Conservation (phyloP, 1,140 invertebrate species). For the Eriocheir sinensis region DNA sequence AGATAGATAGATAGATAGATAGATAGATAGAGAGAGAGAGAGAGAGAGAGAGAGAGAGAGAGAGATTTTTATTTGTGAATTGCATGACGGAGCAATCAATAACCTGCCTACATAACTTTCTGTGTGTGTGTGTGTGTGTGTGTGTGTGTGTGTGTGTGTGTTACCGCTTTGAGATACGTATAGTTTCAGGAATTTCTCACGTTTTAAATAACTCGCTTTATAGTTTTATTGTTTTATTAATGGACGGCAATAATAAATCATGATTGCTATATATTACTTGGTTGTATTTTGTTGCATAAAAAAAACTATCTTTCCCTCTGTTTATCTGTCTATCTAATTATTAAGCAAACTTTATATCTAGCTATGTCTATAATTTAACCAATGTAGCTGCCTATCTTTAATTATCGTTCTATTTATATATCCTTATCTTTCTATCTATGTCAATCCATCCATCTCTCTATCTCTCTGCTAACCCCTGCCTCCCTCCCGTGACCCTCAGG, state of each 20-base stretch:
- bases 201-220: too few relatives aligned
- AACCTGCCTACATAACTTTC: not conserved
- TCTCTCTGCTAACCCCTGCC: not conserved
- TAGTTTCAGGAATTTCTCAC: too few relatives aligned
- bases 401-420: not conserved
- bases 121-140: not conserved
- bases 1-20: too few relatives aligned
- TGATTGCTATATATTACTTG: too few relatives aligned
- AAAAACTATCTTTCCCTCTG: not conserved
- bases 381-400: not conserved
- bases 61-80: not conserved
- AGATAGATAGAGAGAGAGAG: too few relatives aligned
- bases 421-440: not conserved
- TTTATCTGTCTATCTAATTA: not conserved
- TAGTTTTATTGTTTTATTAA: too few relatives aligned
- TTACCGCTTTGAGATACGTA: not conserved
- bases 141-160: not conserved
- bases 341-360: too few relatives aligned
- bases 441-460: not conserved
- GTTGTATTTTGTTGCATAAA: too few relatives aligned
- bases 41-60: too few relatives aligned
- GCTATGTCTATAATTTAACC: too few relatives aligned
- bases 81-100: not conserved
- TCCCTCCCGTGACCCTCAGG: conserved; percentile 80
- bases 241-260: too few relatives aligned